phyloP scores from a whole-genome alignment of 2,888 invertebrate genomes.

The Ditylenchus weischeri region DNA sequence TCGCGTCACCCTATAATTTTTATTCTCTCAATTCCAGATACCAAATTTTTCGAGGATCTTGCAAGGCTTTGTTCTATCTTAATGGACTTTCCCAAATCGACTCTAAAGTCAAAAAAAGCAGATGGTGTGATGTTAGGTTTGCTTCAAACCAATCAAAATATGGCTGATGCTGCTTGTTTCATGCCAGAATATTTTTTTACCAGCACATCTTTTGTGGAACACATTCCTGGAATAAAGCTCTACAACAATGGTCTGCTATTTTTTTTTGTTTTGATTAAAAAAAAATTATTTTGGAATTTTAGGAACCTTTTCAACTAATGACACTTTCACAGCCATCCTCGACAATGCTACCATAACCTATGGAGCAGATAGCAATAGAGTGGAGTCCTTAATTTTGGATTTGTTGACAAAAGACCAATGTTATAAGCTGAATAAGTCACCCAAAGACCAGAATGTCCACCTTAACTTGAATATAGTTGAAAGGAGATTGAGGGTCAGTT shows the following conservation, averaged over 20 bases:
- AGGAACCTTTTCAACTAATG: slow-evolving; percentile 16
- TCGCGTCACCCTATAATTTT: too few relatives aligned
- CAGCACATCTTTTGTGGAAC: slow-evolving; percentile 11
- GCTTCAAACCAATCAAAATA: slow-evolving; percentile 30
- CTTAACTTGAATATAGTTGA: slow-evolving; percentile 37
- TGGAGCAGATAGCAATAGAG: slow-evolving; percentile 30
- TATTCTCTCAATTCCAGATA: slow-evolving; percentile 16
- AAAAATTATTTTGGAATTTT: slow-evolving; percentile 16
- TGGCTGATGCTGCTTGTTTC: slow-evolving; percentile 19
- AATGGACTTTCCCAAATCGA: slow-evolving; percentile 9
- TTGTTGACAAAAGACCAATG: slow-evolving; percentile 33
- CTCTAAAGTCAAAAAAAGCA: slow-evolving; percentile 20
- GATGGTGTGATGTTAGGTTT: slow-evolving; percentile 24
- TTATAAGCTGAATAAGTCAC: slow-evolving; percentile 22
- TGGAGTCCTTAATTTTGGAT: slow-evolving; percentile 40
- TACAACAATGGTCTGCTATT: slow-evolving; percentile 5
- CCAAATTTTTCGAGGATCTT: slow-evolving; percentile 31
- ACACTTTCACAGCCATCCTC: slow-evolving; percentile 28
- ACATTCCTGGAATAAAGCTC: slow-evolving; percentile 23
- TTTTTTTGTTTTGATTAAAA: neutral
- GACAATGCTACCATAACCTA: slow-evolving; percentile 41
- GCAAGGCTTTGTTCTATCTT: slow-evolving; percentile 20
- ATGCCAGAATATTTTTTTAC: slow-evolving; percentile 32
- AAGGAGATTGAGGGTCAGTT: slow-evolving; percentile 32
- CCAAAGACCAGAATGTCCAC: neutral